Evolutionary conservation across 2,797 vertebrate species (phyloP), one percentile per base, ranked within the genome.

Genomic region (Novumbra hubbsi): DNA sequence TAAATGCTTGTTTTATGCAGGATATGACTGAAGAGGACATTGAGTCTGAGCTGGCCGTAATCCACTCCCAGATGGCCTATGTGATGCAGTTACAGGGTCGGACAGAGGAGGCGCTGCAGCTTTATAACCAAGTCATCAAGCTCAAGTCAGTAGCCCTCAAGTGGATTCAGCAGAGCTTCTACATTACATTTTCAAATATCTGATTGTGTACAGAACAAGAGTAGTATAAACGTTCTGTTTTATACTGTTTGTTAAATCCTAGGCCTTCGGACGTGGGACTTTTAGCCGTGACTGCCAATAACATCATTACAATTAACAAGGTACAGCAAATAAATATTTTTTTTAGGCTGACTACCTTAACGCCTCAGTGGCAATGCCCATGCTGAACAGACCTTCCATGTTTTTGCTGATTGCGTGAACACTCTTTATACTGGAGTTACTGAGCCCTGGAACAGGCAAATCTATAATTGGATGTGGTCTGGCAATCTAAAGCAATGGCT

Each of bases 41-140:
- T 0, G 95, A 97, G 32, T 94, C 96, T 0, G 98, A 99, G 80
- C 87, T 99, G 81, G 96, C 98, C 0, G 95, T 98, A 89, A 99
- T 99, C 87, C 98, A 98, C 65, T 97, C 97, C 86, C 98, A 99
- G 91, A 98, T 98, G 97, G 97, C 98, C 4, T 99, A 96, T 66
- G 87, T 98, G 82, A 93, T 97, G 91, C 98, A 99, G 84, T 84
- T 96, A 2, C 96, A 97, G 81, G 96, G 97, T 70, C 92, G 93
- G 45, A 95, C 94, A 5, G 98, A 99, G 9, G 96, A 98, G 11
- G 97, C 98, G 3, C 88, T 99, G 78, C 97, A 99, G 85, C 96
- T 99, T 81, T 98, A 99, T 92, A 99, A 99, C 93, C 98, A 99
- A 90, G 97, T 99, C 85, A 97, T 99, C 86, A 99, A 99, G 86